Conservation (phyloP, 2,113 vertebrate genomes). For the Labeo catla region DNA sequence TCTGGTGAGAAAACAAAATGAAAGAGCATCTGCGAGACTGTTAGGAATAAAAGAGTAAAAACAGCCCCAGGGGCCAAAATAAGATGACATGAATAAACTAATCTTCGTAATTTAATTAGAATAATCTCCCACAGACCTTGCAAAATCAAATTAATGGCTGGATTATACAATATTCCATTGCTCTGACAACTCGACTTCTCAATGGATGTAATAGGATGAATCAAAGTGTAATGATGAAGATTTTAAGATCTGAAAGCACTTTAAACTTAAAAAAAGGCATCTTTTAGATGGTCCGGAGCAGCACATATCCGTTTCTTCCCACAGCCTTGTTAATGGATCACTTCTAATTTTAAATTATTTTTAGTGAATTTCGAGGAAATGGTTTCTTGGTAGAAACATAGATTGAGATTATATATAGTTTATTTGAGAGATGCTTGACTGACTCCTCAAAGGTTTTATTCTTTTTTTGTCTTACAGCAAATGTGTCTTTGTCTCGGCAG, state of each 20-base stretch:
- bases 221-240: slow-evolving; percentile 13
- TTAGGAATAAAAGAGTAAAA: slow-evolving; percentile 59
- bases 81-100: slow-evolving; percentile 59
- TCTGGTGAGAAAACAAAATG: neutral
- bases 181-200: neutral
- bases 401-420: neutral
- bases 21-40: slow-evolving; percentile 40
- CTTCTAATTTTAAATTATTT: neutral
- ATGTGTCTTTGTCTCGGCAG: neutral
- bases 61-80: slow-evolving; percentile 54
- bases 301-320: neutral
- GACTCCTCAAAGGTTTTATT: neutral
- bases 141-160: slow-evolving; percentile 41
- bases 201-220: neutral
- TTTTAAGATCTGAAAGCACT: neutral
- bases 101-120: slow-evolving; percentile 62
- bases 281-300: neutral
- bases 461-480: neutral
- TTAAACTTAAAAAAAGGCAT: neutral
- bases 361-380: neutral
- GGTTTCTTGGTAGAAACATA: neutral
- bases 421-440: neutral
- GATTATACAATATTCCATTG: slow-evolving; percentile 20
- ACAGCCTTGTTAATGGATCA: neutral
- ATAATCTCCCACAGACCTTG: slow-evolving; percentile 59